A percentile compares a stretch with the other conserved stretches of the same genome.
Evolutionary conservation across 2,113 vertebrate genomes (phyloP).

Genomic region (Thomomys bottae): DNA sequence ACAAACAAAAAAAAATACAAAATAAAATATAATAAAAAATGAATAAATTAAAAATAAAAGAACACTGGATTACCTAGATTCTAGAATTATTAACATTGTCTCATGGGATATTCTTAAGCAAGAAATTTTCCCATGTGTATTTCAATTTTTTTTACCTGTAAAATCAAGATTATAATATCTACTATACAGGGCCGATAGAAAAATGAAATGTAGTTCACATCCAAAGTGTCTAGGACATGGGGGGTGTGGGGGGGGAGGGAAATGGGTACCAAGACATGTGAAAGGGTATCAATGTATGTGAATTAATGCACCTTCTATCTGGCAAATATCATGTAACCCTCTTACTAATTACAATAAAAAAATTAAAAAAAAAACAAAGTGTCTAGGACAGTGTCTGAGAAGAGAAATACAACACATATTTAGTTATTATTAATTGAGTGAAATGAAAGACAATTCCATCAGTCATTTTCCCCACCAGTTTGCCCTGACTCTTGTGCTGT

Average conservation of each 20-base stretch:
- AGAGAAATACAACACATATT: background rate
- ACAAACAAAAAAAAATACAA: too few relatives aligned
- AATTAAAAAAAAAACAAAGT: too few relatives aligned
- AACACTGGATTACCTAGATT: background rate
- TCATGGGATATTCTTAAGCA: background rate
- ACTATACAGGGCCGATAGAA: background rate
- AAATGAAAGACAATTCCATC: background rate
- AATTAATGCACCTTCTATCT: too few relatives aligned
- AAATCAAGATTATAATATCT: background rate
- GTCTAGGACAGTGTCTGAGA: background rate
- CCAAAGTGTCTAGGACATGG: background rate
- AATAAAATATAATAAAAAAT: too few relatives aligned
- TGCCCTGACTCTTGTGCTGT: background rate
- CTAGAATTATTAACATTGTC: too few relatives aligned
- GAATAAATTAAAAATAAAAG: background rate
- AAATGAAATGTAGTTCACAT: background rate
- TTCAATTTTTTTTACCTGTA: conserved; percentile 8
- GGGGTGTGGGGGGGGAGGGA: too few relatives aligned
- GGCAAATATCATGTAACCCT: too few relatives aligned
- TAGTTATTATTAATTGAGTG: background rate
- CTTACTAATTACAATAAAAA: too few relatives aligned
- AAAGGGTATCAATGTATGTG: too few relatives aligned
- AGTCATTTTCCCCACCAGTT: background rate
- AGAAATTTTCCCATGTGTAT: background rate
- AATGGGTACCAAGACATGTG: too few relatives aligned